Percentiles rank a stretch among this genome's conserved stretches.
These are phyloP conservation scores for Pollimyrus isidori DNA, from an alignment of 2,113 vertebrate genomes.

Conservation along the genomic window DNA sequence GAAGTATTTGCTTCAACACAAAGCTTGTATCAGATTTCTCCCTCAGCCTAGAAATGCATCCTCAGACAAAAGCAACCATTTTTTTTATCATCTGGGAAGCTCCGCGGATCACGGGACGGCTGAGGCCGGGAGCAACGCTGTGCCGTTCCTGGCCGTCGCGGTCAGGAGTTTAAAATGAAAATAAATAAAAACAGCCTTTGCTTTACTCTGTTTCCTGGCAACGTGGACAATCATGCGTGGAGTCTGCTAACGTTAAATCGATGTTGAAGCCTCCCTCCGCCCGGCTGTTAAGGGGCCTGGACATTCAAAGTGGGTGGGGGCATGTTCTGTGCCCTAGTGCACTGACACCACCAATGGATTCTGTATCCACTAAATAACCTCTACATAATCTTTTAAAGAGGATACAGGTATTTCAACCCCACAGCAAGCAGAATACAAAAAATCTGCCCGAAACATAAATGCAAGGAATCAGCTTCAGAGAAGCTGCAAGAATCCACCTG, in stretches of 20 bases:
- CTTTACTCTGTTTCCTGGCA: constrained; percentile 12
- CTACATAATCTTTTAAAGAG: neutral
- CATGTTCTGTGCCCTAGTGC: neutral
- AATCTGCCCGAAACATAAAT: neutral
- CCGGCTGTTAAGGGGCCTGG: neutral
- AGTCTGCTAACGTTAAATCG: neutral
- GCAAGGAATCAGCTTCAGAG: neutral
- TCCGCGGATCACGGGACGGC: neutral
- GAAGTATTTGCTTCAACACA: neutral
- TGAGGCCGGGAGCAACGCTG: neutral
- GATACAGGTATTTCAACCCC: neutral
- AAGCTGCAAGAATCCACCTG: neutral
- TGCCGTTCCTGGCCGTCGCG: neutral
- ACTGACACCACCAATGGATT: neutral
- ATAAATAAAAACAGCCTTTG: neutral
- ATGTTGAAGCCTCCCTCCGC: neutral
- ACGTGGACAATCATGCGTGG: neutral
- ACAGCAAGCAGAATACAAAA: neutral
- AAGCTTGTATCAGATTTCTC: neutral
- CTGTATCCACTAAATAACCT: neutral
- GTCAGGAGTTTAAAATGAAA: neutral
- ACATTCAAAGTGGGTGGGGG: neutral
- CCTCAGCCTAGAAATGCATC: neutral
- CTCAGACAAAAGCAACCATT: neutral
- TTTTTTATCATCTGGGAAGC: neutral